phyloP scores from a whole-genome alignment of 1,140 invertebrate species.

The Drosophila suzukii region DNA sequence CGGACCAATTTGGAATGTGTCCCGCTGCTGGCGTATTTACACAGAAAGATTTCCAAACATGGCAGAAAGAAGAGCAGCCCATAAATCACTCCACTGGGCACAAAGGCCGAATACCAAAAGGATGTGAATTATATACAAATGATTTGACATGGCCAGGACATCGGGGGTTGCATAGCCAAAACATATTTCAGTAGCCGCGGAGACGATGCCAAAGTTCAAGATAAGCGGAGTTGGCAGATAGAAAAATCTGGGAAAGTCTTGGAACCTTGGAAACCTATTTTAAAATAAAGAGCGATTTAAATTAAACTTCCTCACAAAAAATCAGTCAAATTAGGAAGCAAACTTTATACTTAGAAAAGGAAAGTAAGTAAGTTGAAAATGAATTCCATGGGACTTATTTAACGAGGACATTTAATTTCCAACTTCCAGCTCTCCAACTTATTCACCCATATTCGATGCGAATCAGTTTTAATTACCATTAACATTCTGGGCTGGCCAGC shows the following conservation, averaged over 20 bases:
- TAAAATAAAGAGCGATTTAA: background rate
- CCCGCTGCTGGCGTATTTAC: conserved; percentile 60
- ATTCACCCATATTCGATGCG: conserved; percentile 33
- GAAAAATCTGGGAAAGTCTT: conserved; percentile 7
- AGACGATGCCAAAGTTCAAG: conserved; percentile 67
- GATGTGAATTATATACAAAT: conserved; percentile 83
- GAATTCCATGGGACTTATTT: background rate
- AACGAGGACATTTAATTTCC: background rate
- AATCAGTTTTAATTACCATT: conserved; percentile 56
- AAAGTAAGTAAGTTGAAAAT: too few relatives aligned
- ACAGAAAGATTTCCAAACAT: conserved; percentile 50
- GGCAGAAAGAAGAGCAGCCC: conserved; percentile 55
- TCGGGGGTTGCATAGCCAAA: conserved; percentile 16
- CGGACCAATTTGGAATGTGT: conserved; percentile 59
- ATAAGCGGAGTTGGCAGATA: conserved; percentile 42
- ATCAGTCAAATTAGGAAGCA: too few relatives aligned
- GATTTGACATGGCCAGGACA: conserved; percentile 72
- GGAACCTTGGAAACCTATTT: background rate
- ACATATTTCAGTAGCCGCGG: conserved; percentile 26
- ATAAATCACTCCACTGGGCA: conserved; percentile 70
- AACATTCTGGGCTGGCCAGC: conserved; percentile 30
- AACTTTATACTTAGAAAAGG: background rate
- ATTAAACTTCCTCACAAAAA: background rate
- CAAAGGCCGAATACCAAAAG: conserved; percentile 55
- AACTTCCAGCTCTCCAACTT: conserved; percentile 1